Conservation (phyloP, 2,113 vertebrate species). For the Panthera tigris region DNA sequence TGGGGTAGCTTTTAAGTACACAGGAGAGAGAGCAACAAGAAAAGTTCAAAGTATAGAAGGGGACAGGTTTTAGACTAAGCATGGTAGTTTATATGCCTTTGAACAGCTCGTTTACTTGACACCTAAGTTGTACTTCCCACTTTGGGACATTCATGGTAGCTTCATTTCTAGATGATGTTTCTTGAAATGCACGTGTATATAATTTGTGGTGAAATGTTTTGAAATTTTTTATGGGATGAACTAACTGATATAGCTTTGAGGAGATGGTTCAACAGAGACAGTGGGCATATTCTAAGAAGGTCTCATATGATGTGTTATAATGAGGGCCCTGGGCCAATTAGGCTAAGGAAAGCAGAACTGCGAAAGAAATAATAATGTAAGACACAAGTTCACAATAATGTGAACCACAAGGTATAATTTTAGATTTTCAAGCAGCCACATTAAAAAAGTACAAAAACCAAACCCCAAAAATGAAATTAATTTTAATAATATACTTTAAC, state of each 20-base stretch:
- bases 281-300: background rate
- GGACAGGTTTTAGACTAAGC: background rate
- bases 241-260: conserved; percentile 2
- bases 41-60: background rate
- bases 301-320: background rate
- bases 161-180: conserved; percentile 50
- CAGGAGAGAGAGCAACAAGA: background rate
- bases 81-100: conserved; percentile 6
- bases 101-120: conserved; percentile 36
- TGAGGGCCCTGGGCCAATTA: background rate
- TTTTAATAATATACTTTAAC: conserved; percentile 31
- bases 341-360: background rate
- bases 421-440: background rate
- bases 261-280: background rate
- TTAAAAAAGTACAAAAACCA: background rate
- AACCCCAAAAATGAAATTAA: background rate
- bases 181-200: conserved; percentile 17
- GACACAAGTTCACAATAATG: background rate
- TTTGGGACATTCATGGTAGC: conserved; percentile 19
- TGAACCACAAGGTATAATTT: background rate
- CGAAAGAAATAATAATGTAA: background rate
- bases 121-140: conserved; percentile 21
- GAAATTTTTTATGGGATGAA: conserved; percentile 8
- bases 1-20: background rate
- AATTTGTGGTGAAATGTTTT: conserved; percentile 26